Percentiles rank a stretch among this genome's conserved stretches.
phyloP scores from a whole-genome alignment of 2,888 invertebrate species.

The Adineta ricciae region DNA sequence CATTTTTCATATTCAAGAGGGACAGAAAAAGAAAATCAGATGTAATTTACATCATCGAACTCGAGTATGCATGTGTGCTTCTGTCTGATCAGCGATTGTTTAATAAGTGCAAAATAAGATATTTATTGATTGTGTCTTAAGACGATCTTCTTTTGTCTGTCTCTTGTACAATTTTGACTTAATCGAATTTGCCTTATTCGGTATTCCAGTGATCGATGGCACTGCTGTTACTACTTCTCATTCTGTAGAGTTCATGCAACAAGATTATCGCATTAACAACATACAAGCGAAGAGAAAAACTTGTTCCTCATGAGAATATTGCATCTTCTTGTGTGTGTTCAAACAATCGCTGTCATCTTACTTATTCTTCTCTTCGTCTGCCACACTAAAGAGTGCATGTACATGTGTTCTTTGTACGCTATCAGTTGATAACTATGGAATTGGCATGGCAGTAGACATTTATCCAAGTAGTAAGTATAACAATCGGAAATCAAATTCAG shows the following conservation, averaged over 20 bases:
- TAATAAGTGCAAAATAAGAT: slow-evolving; percentile 1
- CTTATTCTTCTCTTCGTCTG: neutral
- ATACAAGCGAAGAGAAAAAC: neutral
- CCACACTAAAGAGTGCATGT: neutral
- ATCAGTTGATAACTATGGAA: neutral
- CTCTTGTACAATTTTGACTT: neutral
- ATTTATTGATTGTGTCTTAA: neutral
- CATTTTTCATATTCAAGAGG: neutral
- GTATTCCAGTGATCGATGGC: neutral
- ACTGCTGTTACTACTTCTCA: neutral
- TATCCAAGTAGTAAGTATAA: neutral
- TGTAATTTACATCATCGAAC: neutral
- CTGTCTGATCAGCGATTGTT: neutral
- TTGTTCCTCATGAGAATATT: neutral
- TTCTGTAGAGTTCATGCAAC: neutral
- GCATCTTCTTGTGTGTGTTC: neutral
- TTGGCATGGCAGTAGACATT: neutral
- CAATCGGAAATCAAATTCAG: neutral
- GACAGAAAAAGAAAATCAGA: neutral
- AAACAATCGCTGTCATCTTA: neutral
- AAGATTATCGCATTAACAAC: neutral
- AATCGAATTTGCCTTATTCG: neutral
- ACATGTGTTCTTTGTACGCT: neutral
- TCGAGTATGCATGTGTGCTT: neutral
- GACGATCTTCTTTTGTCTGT: neutral